Evolutionary conservation across 2,888 invertebrate species (phyloP).

Genomic region (Euclidia mi): DNA sequence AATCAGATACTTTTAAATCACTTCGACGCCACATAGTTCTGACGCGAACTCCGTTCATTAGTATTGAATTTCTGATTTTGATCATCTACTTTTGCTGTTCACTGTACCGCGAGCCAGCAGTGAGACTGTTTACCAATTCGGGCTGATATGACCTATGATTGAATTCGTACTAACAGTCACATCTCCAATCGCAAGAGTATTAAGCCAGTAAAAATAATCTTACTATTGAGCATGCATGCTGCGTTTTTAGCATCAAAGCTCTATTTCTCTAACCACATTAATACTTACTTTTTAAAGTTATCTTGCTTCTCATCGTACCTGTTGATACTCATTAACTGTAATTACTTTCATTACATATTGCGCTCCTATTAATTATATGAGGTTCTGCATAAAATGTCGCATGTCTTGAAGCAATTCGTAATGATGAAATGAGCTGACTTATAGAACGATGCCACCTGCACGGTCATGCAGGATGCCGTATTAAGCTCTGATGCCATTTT

Average conservation of each 20-base stretch:
- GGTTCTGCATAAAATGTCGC: slow-evolving; percentile 29
- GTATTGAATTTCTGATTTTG: too few species aligned
- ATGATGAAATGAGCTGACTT: slow-evolving; percentile 44
- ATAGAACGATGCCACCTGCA: slow-evolving; percentile 30
- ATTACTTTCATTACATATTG: slow-evolving; percentile 30
- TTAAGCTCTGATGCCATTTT: slow-evolving; percentile 50
- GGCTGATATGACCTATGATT: too few species aligned
- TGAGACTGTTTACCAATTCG: too few species aligned
- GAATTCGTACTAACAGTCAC: too few species aligned
- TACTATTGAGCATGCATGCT: too few species aligned
- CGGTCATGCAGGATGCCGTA: slow-evolving; percentile 59
- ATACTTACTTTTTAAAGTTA: slow-evolving; percentile 3
- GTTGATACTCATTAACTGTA: slow-evolving; percentile 22
- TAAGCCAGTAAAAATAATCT: too few species aligned
- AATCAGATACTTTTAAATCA: too few species aligned
- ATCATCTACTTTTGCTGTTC: too few species aligned
- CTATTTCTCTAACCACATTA: not conserved
- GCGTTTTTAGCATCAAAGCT: not conserved
- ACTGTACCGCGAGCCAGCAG: too few species aligned
- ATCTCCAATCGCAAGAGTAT: too few species aligned
- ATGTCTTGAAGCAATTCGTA: slow-evolving; percentile 33
- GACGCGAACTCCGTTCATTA: too few species aligned
- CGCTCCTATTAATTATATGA: slow-evolving; percentile 27
- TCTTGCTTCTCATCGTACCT: not conserved
- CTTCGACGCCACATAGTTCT: too few species aligned